Base-by-base conservation (phyloP, 2,888 invertebrate species). In the Melangyna quadrimaculata region DNA sequence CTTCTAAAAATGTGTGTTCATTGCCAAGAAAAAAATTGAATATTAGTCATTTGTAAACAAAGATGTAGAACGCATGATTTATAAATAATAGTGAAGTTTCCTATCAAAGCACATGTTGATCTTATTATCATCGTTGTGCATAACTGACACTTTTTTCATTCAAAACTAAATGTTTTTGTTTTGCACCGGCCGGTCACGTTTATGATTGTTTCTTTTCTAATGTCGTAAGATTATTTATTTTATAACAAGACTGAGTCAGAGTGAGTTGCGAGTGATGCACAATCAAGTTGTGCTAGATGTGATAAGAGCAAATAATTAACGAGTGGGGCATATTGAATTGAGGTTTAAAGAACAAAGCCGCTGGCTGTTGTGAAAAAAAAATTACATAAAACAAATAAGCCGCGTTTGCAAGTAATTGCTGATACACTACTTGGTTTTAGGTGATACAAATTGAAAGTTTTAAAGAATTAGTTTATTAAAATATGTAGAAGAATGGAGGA, bases 181-280 rank as follows among this genome's bases (percentile, higher is more conserved):
- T 29, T 19, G 35, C 24, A n/a, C 53, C 32, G 55, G 10, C 59
- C 35, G 59, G 59, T 59, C 59, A 59, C 59, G 59, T 37, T 59
- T 37, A 1, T 22, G 32, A 57, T 35, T 12, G 3, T 22, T 22
- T 37, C 14, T 59, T 19, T 35, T 14, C 4, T 24, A 1, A 12
- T 57, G 19, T 35, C 0, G 2, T 32, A 53, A 53, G 8, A 29
- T 27, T 14, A 53, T 32, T 55, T 19, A 5, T 17, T 32, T 19
- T 10, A 12, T 19, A 14, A 7, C 57, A 35, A 22, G 3, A 17
- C 2, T 37, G 37, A 59, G 35, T 37, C 35, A 59, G 14, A 59
- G 9, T 32, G 14, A 59, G 9, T 32, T 10, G 32, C 32, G 7
- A 10, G 17, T 17, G 9, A 17, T 55, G 27, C n/a, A n/a, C n/a